These are phyloP conservation scores for Rhynchonycteris naso DNA, from an alignment of 2,797 vertebrate species.

Conservation along the genomic window DNA sequence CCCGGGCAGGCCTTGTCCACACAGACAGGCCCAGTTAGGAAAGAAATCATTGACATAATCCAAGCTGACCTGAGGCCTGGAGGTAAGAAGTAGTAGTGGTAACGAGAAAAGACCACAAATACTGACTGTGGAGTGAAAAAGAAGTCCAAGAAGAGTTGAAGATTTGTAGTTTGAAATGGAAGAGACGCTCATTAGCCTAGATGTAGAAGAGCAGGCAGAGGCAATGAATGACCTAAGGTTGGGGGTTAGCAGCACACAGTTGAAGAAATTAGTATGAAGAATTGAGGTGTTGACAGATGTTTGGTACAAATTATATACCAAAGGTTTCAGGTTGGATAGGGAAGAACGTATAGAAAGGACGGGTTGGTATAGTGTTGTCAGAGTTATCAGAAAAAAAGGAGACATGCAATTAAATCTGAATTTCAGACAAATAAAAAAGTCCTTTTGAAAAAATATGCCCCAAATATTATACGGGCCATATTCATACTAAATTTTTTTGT, in stretches of 20 bases:
- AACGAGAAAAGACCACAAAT: neutral
- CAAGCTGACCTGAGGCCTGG: neutral
- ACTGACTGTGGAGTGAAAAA: neutral
- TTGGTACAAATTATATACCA: neutral
- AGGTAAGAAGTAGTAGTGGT: neutral
- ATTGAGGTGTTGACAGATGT: neutral
- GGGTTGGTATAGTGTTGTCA: neutral
- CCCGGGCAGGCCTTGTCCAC: too few relatives aligned
- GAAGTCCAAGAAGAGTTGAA: neutral
- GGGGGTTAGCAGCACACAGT: neutral
- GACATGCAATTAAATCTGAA: neutral
- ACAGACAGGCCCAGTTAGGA: neutral
- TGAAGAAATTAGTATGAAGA: neutral
- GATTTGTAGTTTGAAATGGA: neutral
- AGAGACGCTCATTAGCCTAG: neutral
- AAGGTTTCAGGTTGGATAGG: neutral
- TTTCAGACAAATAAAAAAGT: slow-evolving; percentile 5
- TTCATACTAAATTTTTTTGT: neutral
- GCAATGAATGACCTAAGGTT: neutral
- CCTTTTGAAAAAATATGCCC: neutral
- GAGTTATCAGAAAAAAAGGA: neutral
- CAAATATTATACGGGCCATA: neutral
- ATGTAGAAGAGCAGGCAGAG: neutral
- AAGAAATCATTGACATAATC: neutral
- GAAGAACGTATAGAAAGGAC: neutral